These are phyloP conservation scores for Epinotia brunnichana DNA, from an alignment of 2,888 invertebrate species.

Conservation along the genomic window DNA sequence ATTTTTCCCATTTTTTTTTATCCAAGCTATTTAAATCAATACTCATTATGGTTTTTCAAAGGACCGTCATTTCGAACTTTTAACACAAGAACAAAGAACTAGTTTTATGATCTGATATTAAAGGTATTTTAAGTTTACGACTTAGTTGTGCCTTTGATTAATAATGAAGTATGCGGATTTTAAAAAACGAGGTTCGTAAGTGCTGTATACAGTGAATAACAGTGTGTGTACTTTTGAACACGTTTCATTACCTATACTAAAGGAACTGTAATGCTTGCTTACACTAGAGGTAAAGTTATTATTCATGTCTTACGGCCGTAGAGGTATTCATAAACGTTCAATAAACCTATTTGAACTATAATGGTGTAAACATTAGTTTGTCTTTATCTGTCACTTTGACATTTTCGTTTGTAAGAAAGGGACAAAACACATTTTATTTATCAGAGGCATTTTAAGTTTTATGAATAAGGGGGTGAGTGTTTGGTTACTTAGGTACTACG, in stretches of 20 bases:
- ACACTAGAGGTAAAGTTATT: neutral
- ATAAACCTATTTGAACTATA: too few relatives aligned
- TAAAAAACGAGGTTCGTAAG: conserved; percentile 58
- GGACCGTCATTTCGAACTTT: conserved; percentile 78
- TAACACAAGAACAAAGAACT: conserved; percentile 76
- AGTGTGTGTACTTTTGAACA: neutral
- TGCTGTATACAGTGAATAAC: neutral
- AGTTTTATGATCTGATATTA: conserved; percentile 81
- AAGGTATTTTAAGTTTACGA: conserved; percentile 79
- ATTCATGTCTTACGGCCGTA: too few relatives aligned
- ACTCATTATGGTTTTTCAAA: conserved; percentile 81
- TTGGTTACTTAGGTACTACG: neutral
- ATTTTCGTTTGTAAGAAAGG: too few relatives aligned
- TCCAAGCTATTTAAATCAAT: conserved; percentile 82
- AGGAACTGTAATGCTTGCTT: neutral
- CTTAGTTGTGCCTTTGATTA: conserved; percentile 66
- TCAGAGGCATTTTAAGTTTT: too few relatives aligned
- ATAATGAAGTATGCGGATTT: conserved; percentile 71
- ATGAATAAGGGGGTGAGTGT: too few relatives aligned
- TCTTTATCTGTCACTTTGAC: too few relatives aligned
- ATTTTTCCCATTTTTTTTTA: conserved; percentile 82
- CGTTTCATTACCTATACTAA: neutral
- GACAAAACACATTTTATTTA: too few relatives aligned
- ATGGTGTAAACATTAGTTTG: too few relatives aligned
- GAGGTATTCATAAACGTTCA: too few relatives aligned